phyloP scores from a whole-genome alignment of 2,888 invertebrate genomes.

The Noctua comes region DNA sequence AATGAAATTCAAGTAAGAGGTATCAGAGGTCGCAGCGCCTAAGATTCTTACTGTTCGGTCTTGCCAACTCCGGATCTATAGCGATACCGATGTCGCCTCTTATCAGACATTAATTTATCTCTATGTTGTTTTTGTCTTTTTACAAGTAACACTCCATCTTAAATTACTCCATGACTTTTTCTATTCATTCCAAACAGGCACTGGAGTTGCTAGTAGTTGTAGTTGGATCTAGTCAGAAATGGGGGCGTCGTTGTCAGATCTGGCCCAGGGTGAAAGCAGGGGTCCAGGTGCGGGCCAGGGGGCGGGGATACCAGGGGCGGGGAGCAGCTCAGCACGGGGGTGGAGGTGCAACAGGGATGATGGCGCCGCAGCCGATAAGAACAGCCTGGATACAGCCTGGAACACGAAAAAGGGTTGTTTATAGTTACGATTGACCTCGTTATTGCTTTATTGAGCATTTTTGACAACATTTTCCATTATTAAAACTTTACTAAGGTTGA shows the following conservation, averaged over 20 bases:
- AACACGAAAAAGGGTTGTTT: slow-evolving; percentile 24
- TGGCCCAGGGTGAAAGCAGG: slow-evolving; percentile 84
- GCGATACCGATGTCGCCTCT: not conserved
- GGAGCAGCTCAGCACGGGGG: slow-evolving; percentile 84
- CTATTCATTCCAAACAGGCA: not conserved
- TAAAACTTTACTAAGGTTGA: not conserved
- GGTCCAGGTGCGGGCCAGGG: slow-evolving; percentile 86
- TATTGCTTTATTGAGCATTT: not conserved
- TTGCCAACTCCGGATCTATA: not conserved
- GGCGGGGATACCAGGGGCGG: slow-evolving; percentile 82
- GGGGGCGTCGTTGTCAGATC: slow-evolving; percentile 85
- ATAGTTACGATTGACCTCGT: not conserved
- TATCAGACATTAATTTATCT: not conserved
- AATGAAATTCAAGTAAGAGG: too few species aligned
- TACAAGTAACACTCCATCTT: not conserved
- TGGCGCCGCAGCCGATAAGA: slow-evolving; percentile 82
- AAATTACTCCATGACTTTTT: slow-evolving; percentile 9
- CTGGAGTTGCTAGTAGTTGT: slow-evolving; percentile 6
- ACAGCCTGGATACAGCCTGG: slow-evolving; percentile 85
- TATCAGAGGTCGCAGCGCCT: not conserved
- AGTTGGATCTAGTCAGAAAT: slow-evolving; percentile 85
- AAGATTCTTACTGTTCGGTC: not conserved
- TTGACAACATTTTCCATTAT: not conserved
- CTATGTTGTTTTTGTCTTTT: not conserved
- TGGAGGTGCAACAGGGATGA: slow-evolving; percentile 85